Evolutionary conservation across 2,113 vertebrate species (phyloP).

Genomic region (Perccottus glenii): DNA sequence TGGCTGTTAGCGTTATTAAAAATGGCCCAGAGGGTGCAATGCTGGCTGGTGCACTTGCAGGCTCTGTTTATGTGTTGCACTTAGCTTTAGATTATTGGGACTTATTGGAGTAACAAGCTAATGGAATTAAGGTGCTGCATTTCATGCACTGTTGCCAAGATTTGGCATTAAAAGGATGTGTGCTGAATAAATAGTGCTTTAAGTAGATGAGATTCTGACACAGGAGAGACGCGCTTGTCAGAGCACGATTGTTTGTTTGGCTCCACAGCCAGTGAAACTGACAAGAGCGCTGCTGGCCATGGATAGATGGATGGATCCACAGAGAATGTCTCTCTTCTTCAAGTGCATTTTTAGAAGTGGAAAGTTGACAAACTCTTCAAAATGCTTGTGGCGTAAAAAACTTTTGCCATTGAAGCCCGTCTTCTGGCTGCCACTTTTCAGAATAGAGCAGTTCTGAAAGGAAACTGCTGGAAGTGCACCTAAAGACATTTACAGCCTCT

Average conservation of each 20-base stretch:
- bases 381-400: slow-evolving; percentile 35
- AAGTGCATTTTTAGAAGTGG: slow-evolving; percentile 38
- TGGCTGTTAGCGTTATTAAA: slow-evolving; percentile 77
- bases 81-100: slow-evolving; percentile 75
- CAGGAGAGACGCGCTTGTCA: slow-evolving; percentile 67
- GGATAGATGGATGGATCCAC: slow-evolving; percentile 53
- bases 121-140: slow-evolving; percentile 81
- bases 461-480: slow-evolving; percentile 59
- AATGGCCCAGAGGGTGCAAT: slow-evolving; percentile 59
- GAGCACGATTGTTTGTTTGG: slow-evolving; percentile 66
- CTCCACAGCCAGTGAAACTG: slow-evolving; percentile 63
- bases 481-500: slow-evolving; percentile 50
- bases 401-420: slow-evolving; percentile 27
- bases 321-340: slow-evolving; percentile 31
- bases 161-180: slow-evolving; percentile 76
- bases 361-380: slow-evolving; percentile 56
- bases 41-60: slow-evolving; percentile 45
- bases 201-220: slow-evolving; percentile 75
- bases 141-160: slow-evolving; percentile 75
- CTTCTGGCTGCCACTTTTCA: slow-evolving; percentile 25
- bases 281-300: slow-evolving; percentile 64
- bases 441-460: slow-evolving; percentile 31
- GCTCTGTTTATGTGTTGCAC: slow-evolving; percentile 61
- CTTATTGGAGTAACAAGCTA: slow-evolving; percentile 80
- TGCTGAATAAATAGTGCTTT: slow-evolving; percentile 74